phyloP scores from a whole-genome alignment of 2,113 vertebrate genomes.

The Ellobius talpinus region DNA sequence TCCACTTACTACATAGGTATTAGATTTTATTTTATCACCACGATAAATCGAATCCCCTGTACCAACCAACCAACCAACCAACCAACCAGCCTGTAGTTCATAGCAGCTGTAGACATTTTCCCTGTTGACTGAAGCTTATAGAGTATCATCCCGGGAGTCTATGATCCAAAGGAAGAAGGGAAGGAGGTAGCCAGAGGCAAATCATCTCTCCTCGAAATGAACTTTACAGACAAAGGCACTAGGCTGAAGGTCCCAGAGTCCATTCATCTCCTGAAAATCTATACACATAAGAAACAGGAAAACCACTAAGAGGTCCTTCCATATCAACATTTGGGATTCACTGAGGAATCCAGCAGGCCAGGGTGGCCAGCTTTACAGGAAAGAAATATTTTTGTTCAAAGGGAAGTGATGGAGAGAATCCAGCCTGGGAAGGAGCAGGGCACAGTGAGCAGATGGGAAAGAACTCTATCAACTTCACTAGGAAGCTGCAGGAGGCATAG shows the following conservation, averaged over 20 bases:
- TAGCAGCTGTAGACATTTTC: background rate
- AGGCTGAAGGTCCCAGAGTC: no score
- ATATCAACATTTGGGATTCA: background rate
- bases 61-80: background rate
- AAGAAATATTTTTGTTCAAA: slow-evolving; percentile 42
- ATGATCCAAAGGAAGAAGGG: background rate
- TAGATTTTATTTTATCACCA: background rate
- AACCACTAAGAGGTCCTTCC: background rate
- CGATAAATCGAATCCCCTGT: background rate
- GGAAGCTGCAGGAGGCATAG: background rate
- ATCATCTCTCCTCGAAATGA: background rate
- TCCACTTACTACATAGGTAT: background rate
- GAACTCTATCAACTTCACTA: background rate
- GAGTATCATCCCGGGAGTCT: background rate
- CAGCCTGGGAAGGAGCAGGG: background rate
- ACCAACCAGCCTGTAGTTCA: background rate
- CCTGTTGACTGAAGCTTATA: background rate
- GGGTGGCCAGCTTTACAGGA: background rate
- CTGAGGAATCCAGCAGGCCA: background rate
- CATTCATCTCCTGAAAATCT: background rate
- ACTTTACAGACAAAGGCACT: rapidly evolving
- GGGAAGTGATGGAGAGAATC: background rate
- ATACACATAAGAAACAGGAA: background rate
- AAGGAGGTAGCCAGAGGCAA: rapidly evolving
- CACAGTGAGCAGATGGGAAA: background rate